phyloP scores from a whole-genome alignment of 2,113 vertebrate species.

The Xiphophorus couchianus region DNA sequence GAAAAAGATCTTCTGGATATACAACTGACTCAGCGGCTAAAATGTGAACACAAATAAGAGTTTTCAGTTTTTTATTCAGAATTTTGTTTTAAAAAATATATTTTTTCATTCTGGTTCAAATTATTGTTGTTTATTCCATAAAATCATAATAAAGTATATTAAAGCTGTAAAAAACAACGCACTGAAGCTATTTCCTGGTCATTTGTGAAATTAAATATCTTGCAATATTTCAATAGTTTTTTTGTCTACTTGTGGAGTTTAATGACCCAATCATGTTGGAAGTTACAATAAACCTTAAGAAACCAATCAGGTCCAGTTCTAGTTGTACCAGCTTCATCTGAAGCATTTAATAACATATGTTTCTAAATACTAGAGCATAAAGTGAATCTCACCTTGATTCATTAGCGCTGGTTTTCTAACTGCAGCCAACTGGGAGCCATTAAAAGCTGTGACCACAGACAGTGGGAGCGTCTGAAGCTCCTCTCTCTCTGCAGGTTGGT shows the following conservation, averaged over 20 bases:
- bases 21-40: no score
- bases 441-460: slow-evolving; percentile 5
- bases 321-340: slow-evolving; percentile 9
- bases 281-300: slow-evolving; percentile 14
- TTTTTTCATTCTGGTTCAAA: no score
- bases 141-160: neutral
- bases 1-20: no score
- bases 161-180: neutral
- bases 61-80: neutral
- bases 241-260: neutral
- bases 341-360: slow-evolving; percentile 34
- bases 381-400: slow-evolving; percentile 30
- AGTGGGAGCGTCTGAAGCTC: neutral
- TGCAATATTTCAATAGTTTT: no score
- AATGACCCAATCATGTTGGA: slow-evolving; percentile 17
- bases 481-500: slow-evolving; percentile 37
- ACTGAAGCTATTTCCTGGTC: neutral
- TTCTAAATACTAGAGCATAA: slow-evolving; percentile 24
- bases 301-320: slow-evolving; percentile 6
- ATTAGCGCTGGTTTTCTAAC: slow-evolving; percentile 2
- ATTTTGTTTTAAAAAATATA: neutral
- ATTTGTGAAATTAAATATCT: neutral
- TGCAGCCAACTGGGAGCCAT: neutral
- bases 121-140: neutral
- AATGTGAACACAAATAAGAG: neutral